Evolutionary conservation across 92 coral and sea anemone genomes (phyloP).

Genomic region (Palythoa grandiflora): DNA sequence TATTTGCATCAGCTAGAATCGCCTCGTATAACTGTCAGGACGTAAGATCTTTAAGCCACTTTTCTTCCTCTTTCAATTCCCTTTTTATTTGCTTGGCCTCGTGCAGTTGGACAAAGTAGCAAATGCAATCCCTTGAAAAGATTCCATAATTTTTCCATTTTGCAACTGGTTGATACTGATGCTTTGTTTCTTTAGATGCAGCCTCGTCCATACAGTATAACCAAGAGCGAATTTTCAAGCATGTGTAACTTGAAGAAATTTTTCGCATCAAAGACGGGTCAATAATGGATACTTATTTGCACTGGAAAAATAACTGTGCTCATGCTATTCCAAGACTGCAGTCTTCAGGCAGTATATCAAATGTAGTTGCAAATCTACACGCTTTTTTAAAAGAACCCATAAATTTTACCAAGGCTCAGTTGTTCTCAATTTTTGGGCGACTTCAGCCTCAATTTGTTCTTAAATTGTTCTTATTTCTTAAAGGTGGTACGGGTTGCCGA

Average conservation of each 20-base stretch:
- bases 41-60: neutral
- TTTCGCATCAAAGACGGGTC: conserved; percentile 53
- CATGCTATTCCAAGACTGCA: conserved; percentile 42
- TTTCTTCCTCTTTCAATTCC: conserved; percentile 1
- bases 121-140: neutral
- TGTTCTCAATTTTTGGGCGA: too few species aligned
- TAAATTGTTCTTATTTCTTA: too few species aligned
- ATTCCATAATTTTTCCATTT: neutral
- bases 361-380: conserved; percentile 40
- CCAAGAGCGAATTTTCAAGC: conserved; percentile 41
- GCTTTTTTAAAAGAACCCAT: too few species aligned
- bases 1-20: conserved; percentile 32
- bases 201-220: conserved; percentile 45
- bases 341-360: conserved; percentile 47
- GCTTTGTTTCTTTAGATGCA: conserved; percentile 45
- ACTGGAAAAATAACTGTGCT: conserved; percentile 31
- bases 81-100: neutral
- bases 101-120: neutral
- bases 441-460: too few species aligned
- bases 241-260: conserved; percentile 43
- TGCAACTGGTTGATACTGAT: conserved; percentile 29
- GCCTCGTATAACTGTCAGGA: neutral
- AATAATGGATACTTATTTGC: conserved; percentile 37
- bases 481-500: too few species aligned
- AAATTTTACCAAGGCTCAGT: too few species aligned